phyloP scores from a whole-genome alignment of 2,888 invertebrate genomes.

The Pseudanteris insignis region DNA sequence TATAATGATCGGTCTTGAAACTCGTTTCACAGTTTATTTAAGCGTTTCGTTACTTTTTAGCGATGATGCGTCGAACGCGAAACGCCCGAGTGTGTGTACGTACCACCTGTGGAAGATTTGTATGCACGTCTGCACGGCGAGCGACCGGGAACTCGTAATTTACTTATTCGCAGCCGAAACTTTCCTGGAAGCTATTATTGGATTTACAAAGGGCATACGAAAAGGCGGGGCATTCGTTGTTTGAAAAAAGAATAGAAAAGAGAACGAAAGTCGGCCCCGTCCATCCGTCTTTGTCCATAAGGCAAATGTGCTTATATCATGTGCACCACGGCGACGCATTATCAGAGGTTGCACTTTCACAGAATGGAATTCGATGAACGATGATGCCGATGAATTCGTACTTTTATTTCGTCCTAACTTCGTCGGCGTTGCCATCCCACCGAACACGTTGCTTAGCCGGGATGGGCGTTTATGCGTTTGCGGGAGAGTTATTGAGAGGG shows the following conservation, averaged over 20 bases:
- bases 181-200: conserved; percentile 46
- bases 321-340: conserved; percentile 11
- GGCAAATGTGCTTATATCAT: conserved; percentile 17
- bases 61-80: conserved; percentile 14
- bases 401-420: too few species aligned
- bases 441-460: too few species aligned
- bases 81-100: conserved; percentile 19
- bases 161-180: conserved; percentile 45
- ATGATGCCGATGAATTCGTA: background rate
- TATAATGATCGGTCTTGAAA: too few species aligned
- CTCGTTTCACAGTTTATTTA: too few species aligned
- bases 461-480: too few species aligned
- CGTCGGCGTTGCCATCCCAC: too few species aligned
- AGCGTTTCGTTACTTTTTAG: too few species aligned
- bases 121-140: conserved; percentile 32
- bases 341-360: conserved; percentile 9
- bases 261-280: conserved; percentile 27
- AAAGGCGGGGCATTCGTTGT: conserved; percentile 38
- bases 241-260: conserved; percentile 43
- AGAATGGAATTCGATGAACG: background rate
- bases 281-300: conserved; percentile 10
- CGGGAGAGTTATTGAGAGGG: too few species aligned
- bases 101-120: conserved; percentile 44
- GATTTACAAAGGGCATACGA: conserved; percentile 43
- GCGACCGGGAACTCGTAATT: conserved; percentile 45